phyloP scores from a whole-genome alignment of 2,113 vertebrate species.

The Meriones unguiculatus region DNA sequence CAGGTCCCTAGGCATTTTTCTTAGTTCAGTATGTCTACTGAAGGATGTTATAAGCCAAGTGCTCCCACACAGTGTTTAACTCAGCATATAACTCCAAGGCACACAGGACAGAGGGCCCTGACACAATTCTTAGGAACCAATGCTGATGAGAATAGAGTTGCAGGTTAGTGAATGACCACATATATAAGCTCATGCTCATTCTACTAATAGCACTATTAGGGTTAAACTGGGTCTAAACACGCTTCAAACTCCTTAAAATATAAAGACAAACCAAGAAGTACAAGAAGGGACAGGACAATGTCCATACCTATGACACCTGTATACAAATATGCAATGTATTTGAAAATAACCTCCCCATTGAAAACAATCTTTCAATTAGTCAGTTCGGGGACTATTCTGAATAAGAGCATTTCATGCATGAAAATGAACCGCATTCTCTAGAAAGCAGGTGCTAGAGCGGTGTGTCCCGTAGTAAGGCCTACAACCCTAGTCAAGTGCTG shows the following conservation, averaged over 20 bases:
- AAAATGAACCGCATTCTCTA: slow-evolving; percentile 12
- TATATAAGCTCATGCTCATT: neutral
- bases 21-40: slow-evolving; percentile 45
- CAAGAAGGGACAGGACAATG: neutral
- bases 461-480: slow-evolving; percentile 8
- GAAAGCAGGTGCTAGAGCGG: neutral
- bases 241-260: neutral
- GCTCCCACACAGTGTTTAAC: neutral
- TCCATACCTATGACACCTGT: neutral
- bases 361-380: slow-evolving; percentile 33
- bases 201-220: neutral
- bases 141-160: neutral
- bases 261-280: slow-evolving; percentile 38
- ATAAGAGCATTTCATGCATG: slow-evolving; percentile 26
- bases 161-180: neutral
- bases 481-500: neutral
- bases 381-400: slow-evolving; percentile 7
- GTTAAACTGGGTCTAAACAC: neutral
- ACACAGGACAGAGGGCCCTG: neutral
- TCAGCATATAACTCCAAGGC: neutral
- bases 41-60: neutral
- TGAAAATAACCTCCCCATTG: slow-evolving; percentile 4
- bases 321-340: neutral
- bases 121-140: neutral
- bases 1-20: slow-evolving; percentile 11